Evolutionary conservation across 2,797 vertebrate genomes (phyloP), one percentile per base, ranked within the genome.

Genomic region (Allobates femoralis): DNA sequence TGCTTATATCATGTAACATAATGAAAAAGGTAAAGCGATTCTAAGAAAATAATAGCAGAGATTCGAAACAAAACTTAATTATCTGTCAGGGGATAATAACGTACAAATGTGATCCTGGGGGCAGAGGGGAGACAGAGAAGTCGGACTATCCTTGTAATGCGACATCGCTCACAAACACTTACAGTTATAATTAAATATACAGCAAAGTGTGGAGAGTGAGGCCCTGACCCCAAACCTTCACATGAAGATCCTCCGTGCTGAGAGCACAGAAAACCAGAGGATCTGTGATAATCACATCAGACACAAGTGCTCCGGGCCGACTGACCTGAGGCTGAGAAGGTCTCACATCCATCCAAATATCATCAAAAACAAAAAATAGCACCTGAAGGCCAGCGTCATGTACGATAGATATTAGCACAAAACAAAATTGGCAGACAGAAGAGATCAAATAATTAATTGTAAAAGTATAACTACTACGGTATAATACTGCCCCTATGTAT

Each of bases 151-250:
- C 6, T 41, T 83, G 26, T 53, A 58, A 58, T 46, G 21, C 26
- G 81, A 50, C 81, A 83, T 34, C 51, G 28, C 23, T 74, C 67
- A 74, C 66, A 73, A 19, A 37, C 30, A 60, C 32, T 83, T 58
- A 14, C 10, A 34, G n/a, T 73, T 26, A 56, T 58, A 58, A 83
- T 83, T 73, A 74, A 83, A 77, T 32, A 5, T 32, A 32, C 26
- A 21, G 50, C 3, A 32, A 67, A 32, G 15, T 30, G 26, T 30
- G 46, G 11, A 12, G 10, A 23, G 46, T 28, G 37, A 1, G 30
- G 51, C 50, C 74, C 66, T 21, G 66, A 37, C 66, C 62, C 66
- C 1, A 3, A 18, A 6, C 51, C 14, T 1, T 0, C 16, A 69
- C 18, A 19, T 67, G 34, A 37, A 19, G 32, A 32, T 66, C 28